Evolutionary conservation across 2,888 invertebrate genomes (phyloP).

Genomic region (Leuctra nigra): DNA sequence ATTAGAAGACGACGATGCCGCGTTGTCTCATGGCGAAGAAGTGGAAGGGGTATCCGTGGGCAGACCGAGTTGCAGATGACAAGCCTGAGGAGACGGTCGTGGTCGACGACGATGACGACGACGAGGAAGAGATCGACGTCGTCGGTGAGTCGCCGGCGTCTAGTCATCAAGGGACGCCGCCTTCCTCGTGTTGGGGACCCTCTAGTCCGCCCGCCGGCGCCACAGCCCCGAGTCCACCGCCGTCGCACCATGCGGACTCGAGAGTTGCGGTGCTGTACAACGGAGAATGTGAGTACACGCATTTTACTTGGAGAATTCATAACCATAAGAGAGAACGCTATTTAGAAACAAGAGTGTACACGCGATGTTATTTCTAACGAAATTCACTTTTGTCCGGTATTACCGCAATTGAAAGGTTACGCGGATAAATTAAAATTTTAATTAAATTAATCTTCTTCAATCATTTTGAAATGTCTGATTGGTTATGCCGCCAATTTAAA

Average conservation of each 20-base stretch:
- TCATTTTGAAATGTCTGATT: too few relatives aligned
- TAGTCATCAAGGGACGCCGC: conserved; percentile 33
- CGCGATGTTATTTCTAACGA: background rate
- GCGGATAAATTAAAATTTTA: too few relatives aligned
- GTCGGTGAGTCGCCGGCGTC: conserved; percentile 58
- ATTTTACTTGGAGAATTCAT: conserved; percentile 17
- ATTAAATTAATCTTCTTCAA: too few relatives aligned
- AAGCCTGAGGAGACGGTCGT: conserved; percentile 32
- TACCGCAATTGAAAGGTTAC: too few relatives aligned
- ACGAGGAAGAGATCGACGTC: conserved; percentile 76
- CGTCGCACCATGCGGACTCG: conserved; percentile 49
- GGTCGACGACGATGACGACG: conserved; percentile 32
- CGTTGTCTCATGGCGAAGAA: conserved; percentile 94
- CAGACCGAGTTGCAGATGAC: conserved; percentile 49
- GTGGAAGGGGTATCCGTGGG: conserved; percentile 84
- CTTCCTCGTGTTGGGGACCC: conserved; percentile 61
- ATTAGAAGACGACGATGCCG: conserved; percentile 62
- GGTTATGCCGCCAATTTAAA: too few relatives aligned
- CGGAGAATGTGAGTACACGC: conserved; percentile 60
- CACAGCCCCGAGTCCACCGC: conserved; percentile 46
- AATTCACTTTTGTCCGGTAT: too few relatives aligned
- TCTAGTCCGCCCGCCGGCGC: conserved; percentile 69
- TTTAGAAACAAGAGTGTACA: too few relatives aligned
- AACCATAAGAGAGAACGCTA: conserved; percentile 13
- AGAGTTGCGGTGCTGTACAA: conserved; percentile 70